phyloP scores from a whole-genome alignment of 2,888 invertebrate genomes.

The Pardosa pseudoannulata region DNA sequence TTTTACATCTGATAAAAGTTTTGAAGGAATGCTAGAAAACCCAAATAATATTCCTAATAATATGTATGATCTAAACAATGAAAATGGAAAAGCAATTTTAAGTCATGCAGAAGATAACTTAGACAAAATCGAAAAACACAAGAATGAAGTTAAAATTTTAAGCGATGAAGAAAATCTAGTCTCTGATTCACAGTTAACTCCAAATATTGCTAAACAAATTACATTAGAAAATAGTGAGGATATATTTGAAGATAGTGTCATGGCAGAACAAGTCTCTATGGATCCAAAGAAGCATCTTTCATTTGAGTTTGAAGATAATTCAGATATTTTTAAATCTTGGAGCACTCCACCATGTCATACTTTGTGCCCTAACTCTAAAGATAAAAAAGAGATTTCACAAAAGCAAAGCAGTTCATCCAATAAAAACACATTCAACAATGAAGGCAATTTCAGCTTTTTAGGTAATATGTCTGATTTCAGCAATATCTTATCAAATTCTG shows the following conservation, averaged over 20 bases:
- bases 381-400: neutral
- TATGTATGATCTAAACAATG: no score
- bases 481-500: conserved; percentile 40
- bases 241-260: conserved; percentile 43
- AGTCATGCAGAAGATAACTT: no score
- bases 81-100: no score
- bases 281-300: neutral
- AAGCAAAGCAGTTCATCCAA: neutral
- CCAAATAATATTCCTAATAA: neutral
- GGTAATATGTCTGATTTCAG: conserved; percentile 21
- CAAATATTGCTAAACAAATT: neutral
- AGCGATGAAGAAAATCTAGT: neutral
- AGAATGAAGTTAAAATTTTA: no score
- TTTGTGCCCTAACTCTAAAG: neutral
- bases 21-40: neutral
- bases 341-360: neutral
- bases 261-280: neutral
- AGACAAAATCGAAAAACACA: no score
- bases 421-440: neutral
- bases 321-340: conserved; percentile 51
- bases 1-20: conserved; percentile 1
- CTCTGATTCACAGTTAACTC: neutral
- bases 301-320: conserved; percentile 26
- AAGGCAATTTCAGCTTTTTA: neutral
- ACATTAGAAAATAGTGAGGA: conserved; percentile 42